Evolutionary conservation across 2,797 vertebrate species (phyloP), one percentile per base, ranked within the genome.

Genomic region (Neosalanx taihuensis): DNA sequence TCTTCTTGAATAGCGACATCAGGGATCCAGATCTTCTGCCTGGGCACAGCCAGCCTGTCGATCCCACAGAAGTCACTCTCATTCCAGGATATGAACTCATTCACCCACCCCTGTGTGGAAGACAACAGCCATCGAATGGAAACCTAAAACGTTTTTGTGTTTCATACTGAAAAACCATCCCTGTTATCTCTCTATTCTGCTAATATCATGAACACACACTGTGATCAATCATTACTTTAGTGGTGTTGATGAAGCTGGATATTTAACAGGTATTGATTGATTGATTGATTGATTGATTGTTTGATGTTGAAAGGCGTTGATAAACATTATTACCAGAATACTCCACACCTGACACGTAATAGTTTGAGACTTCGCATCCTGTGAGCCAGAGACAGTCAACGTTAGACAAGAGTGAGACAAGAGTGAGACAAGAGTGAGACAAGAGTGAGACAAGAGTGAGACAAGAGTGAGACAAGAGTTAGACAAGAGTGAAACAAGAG

Each of bases 31-130:
- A 92, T 33, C 72, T 60, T 64, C 0, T 83, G 76, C 31, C 46
- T 76, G 0, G 87, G 88, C 20, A 92, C 0, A 1, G 13, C 31
- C 31, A 93, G 0, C 0, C 0, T 0, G 1, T 72, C 0, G 1
- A 92, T 91, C 5, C 85, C 89, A 82, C 91, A 92, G 10, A 92
- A 93, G 0, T 86, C 71, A 0, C 76, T 37, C 0, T 85, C 6
- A 23, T 89, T 73, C 91, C 92, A 93, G 0, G n/a, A 77, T 1
- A 92, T 68, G 31, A 84, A 85, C 13, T 92, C 89, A 33, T 89
- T 89, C 0, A 0, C n/a, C 90, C 90, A 92, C 0, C 0, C 0
- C 92, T 93, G 73, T n/a, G 6, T 31, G 72, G 23, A 41, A 41
- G 37, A 41, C 37, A 41, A 41, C 37, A 7, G 10, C 10, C 6